Conservation (phyloP, 2,113 vertebrate species). For the Pterocles gutturalis region DNA sequence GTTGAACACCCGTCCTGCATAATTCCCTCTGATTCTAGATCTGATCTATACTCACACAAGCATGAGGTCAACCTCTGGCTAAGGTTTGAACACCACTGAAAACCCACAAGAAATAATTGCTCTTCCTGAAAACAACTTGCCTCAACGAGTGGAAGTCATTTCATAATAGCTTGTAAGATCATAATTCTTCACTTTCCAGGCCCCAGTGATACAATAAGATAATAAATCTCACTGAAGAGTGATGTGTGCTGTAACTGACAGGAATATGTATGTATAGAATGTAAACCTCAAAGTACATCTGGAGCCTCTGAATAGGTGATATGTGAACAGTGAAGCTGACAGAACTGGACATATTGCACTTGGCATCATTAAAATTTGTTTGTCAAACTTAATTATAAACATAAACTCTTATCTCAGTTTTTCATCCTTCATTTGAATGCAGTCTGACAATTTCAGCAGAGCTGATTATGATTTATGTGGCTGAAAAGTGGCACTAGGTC, state of each 20-base stretch:
- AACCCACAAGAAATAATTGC: conserved; percentile 17
- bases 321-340: background rate
- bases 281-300: background rate
- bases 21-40: background rate
- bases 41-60: background rate
- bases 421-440: background rate
- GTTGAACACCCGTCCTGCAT: background rate
- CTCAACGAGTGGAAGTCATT: background rate
- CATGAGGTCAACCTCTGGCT: background rate
- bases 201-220: background rate
- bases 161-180: background rate
- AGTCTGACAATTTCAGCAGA: background rate
- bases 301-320: background rate
- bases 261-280: background rate
- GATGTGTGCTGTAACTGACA: background rate
- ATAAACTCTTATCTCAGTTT: background rate
- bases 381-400: background rate
- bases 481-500: background rate
- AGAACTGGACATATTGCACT: background rate
- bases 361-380: background rate
- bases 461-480: background rate
- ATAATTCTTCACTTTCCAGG: background rate
- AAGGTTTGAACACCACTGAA: background rate
- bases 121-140: conserved; percentile 9
- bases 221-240: conserved; percentile 1